Conservation (phyloP, 2,888 invertebrate genomes). For the Clistopyga incitator region DNA sequence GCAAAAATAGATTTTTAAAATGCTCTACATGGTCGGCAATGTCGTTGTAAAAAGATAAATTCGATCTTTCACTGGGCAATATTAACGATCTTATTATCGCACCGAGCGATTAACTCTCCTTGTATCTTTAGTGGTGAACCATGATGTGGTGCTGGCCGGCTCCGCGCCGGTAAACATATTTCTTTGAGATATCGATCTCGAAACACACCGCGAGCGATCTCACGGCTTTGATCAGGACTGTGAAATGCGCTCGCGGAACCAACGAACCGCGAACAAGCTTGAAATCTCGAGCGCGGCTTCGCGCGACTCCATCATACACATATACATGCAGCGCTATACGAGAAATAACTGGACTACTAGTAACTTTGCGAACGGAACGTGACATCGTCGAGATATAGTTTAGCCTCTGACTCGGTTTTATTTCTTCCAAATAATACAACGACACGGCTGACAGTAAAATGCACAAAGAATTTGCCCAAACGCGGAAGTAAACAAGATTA, state of each 20-base stretch:
- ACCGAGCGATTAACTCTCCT: neutral
- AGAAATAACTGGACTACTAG: conserved; percentile 25
- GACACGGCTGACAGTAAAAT: neutral
- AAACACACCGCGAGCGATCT: conserved; percentile 44
- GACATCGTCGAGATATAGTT: neutral
- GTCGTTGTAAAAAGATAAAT: neutral
- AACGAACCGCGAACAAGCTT: conserved; percentile 76
- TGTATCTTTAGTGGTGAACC: conserved; percentile 1
- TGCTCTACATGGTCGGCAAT: neutral
- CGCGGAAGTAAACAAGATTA: neutral
- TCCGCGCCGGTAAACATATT: conserved; percentile 43
- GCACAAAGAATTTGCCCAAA: neutral
- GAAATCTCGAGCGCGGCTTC: conserved; percentile 75
- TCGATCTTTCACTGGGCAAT: neutral
- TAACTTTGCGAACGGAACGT: conserved; percentile 16
- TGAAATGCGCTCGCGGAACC: conserved; percentile 65
- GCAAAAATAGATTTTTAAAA: neutral
- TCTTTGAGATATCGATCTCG: conserved; percentile 63
- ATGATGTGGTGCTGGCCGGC: neutral
- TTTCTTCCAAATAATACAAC: neutral
- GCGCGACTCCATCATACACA: conserved; percentile 71
- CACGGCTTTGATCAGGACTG: conserved; percentile 55
- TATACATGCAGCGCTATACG: conserved; percentile 17
- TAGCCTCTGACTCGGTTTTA: neutral
- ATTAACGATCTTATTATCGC: conserved; percentile 26